Evolutionary conservation across 2,113 vertebrate genomes (phyloP), one percentile per base, ranked within the genome.

Genomic region (Callochromis pleurospilus): DNA sequence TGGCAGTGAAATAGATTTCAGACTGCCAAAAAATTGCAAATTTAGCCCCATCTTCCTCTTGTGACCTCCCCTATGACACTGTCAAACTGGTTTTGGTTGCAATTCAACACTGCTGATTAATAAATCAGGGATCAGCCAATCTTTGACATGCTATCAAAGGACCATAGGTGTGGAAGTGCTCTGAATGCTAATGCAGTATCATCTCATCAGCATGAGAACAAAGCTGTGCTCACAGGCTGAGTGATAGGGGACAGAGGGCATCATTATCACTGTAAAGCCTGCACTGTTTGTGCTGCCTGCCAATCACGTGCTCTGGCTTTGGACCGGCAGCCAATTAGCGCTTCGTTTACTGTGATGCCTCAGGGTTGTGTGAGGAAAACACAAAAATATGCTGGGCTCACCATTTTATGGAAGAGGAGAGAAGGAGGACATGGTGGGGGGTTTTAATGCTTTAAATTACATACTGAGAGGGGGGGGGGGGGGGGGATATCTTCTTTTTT

Each of bases 71-170:
- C 70, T 62, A 26, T 80, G 86, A 89, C 79, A 85, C 82, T 42
- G 86, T 75, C 88, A 84, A n/a, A 77, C 58, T 73, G 80, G 6
- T 87, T 90, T 86, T 80, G 40, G 21, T 77, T 4, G 36, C 73
- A 89, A 92, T 91, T 92, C 73, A 91, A 94, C 93, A 91, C 80
- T 5, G 40, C 24, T 88, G 90, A 92, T 89, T 65, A 81, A 80
- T 40, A 81, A 81, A 88, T 81, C 58, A 36, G 88, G 29, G 82
- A 86, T 80, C 56, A 65, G 81, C 75, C 45, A 6, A 11, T 86
- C 51, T 56, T 70, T 12, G 82, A 31, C 40, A 38, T 8, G 17
- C 53, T 33, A 79, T 58, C 47, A 40, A 54, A 83, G 49, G 83
- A 49, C 17, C 33, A 7, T 14, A 82, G 83, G 58, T 84, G 90